Base-by-base conservation (phyloP, 2,797 vertebrate genomes). In the Toxotes lorentzi region DNA sequence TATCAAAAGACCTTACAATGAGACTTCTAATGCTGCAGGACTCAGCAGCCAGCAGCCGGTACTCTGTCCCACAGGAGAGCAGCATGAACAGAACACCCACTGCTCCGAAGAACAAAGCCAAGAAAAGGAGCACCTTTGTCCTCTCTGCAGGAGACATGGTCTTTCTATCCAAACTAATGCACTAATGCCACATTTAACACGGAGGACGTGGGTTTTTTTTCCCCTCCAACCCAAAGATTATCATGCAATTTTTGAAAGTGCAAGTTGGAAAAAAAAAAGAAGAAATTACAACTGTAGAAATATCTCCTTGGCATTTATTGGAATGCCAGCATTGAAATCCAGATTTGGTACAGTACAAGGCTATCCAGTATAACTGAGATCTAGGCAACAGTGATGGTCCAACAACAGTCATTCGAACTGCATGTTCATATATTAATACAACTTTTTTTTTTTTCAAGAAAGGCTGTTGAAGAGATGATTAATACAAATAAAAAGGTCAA, bases 41-140 rank as follows among this genome's bases (percentile, higher is more conserved):
- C 76, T 97, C 96, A 0, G 94, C 95, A 4, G 89, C 96, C 71
- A 97, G 95, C 85, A 98, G 96, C 97, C 97, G 98, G 86, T 98
- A 98, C 91, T 98, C 96, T 0, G 97, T 97, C 81, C 96, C 96
- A 53, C 97, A 97, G 40, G 95, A 95, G 63, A 97, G 89, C 86
- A 98, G 88, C 85, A 95, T 95, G 67, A 95, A 90, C 65, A 97
- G 90, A 81, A 93, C 93, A 0, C 96, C 97, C 1, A 95, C 61
- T 14, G 96, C 96, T 17, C 96, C 97, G 34, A 95, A 97, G 67
- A 97, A 94, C 24, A 95, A 93, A 56, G 85, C 85, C 14, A 90
- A 32, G 70, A 91, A 91, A 56, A 92, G 73, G n/a, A 90, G 81
- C 64, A 83, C 47, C 83, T 70, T 89, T 1, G 32, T 19, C 70